phyloP scores from a whole-genome alignment of 2,888 invertebrate species.

The Hypselothyrea guttata region DNA sequence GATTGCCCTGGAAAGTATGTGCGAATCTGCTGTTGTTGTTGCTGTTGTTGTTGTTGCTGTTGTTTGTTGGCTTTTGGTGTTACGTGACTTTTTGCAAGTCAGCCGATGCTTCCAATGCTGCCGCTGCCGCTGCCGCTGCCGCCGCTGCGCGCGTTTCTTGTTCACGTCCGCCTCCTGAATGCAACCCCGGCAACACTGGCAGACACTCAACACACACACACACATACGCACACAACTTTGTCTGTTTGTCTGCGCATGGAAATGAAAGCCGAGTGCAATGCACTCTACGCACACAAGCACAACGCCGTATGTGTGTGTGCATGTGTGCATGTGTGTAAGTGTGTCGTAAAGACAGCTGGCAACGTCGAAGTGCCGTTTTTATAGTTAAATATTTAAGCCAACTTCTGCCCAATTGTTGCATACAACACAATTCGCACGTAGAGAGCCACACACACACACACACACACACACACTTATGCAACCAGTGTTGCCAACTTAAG shows the following conservation, averaged over 20 bases:
- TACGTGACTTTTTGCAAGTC: constrained; percentile 63
- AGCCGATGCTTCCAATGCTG: constrained; percentile 27
- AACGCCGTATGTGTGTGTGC: too few relatives aligned
- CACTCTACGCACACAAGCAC: constrained; percentile 5
- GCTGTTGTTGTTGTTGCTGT: constrained; percentile 38
- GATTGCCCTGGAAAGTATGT: too few relatives aligned
- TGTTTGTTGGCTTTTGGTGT: too few relatives aligned
- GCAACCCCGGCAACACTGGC: not conserved
- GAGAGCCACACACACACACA: constrained; percentile 17
- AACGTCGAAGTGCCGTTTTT: too few relatives aligned
- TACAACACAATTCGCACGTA: too few relatives aligned
- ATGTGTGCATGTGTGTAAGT: too few relatives aligned
- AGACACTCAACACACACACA: constrained; percentile 15
- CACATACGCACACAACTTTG: not conserved
- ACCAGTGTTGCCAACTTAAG: too few relatives aligned
- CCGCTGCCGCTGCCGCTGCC: constrained; percentile 30
- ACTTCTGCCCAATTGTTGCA: too few relatives aligned
- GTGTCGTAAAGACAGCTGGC: too few relatives aligned
- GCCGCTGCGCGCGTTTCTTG: constrained; percentile 46
- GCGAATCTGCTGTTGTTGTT: constrained; percentile 29
- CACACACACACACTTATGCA: too few relatives aligned
- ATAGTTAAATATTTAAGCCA: too few relatives aligned
- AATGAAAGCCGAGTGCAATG: not conserved
- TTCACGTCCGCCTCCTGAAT: constrained; percentile 38
- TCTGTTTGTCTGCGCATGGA: too few relatives aligned